phyloP scores from a whole-genome alignment of 2,888 invertebrate species.

The Heliconius hortense region DNA sequence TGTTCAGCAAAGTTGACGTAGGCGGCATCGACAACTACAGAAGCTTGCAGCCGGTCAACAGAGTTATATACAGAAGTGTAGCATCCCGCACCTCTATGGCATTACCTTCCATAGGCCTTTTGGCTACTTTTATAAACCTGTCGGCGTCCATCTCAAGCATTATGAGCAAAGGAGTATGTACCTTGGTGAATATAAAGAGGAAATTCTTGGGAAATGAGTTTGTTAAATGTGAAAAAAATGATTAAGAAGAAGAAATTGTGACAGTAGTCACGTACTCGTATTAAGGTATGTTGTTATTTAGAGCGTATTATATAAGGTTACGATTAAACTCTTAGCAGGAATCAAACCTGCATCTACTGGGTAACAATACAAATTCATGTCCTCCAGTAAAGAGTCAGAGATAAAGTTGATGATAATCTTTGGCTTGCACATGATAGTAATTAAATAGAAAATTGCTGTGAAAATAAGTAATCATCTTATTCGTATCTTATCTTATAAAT shows the following conservation, averaged over 20 bases:
- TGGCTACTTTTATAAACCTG: slow-evolving; percentile 55
- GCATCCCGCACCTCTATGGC: slow-evolving; percentile 57
- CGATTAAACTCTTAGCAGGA: not conserved
- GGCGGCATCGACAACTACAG: slow-evolving; percentile 74
- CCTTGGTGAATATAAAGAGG: slow-evolving; percentile 57
- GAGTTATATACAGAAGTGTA: slow-evolving; percentile 66
- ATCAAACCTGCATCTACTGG: not conserved
- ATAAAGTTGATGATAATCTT: no score
- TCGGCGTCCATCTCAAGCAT: slow-evolving; percentile 51
- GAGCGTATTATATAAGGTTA: not conserved
- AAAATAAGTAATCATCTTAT: not conserved
- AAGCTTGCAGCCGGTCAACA: slow-evolving; percentile 63
- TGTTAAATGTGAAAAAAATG: slow-evolving; percentile 46
- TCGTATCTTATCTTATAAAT: not conserved
- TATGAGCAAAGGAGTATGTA: slow-evolving; percentile 57
- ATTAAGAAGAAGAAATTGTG: slow-evolving; percentile 19
- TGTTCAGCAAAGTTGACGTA: slow-evolving; percentile 62
- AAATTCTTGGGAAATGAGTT: slow-evolving; percentile 53
- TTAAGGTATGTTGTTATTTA: not conserved
- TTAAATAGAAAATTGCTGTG: not conserved
- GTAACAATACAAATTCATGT: not conserved
- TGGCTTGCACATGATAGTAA: no score
- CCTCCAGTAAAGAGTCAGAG: no score
- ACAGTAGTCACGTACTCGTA: slow-evolving; percentile 8
- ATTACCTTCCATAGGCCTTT: slow-evolving; percentile 49